A percentile compares a stretch with the other conserved stretches of the same genome.
phyloP scores from a whole-genome alignment of 1,140 invertebrate genomes.

The Caenorhabditis brenneri region DNA sequence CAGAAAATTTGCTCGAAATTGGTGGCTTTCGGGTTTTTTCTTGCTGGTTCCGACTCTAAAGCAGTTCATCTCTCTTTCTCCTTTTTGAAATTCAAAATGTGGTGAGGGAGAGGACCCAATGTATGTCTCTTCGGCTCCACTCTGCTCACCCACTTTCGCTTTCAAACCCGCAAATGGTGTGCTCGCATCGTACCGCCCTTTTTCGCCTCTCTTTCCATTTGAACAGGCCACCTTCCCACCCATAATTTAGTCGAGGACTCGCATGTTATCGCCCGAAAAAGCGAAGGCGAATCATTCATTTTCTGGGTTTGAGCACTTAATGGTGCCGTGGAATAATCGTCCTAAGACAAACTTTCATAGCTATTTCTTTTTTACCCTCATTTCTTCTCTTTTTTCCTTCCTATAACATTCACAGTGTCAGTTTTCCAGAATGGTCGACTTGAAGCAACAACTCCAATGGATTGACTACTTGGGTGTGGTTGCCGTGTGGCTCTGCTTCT shows the following conservation, averaged over 20 bases:
- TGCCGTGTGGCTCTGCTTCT: constrained; percentile 68
- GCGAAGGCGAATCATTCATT: no score
- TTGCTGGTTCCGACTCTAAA: not conserved
- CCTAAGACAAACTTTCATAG: no score
- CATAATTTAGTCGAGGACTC: not conserved
- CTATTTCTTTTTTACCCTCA: not conserved
- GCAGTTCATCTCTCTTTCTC: not conserved
- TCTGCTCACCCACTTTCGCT: not conserved
- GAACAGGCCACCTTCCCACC: not conserved
- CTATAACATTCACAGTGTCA: not conserved
- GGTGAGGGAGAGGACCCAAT: no score
- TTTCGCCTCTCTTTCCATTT: not conserved
- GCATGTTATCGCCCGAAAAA: no score
- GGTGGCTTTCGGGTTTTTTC: not conserved
- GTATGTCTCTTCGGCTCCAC: not conserved
- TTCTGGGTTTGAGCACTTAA: no score
- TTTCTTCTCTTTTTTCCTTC: not conserved
- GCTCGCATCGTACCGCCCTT: not conserved
- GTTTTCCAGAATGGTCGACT: constrained; percentile 56
- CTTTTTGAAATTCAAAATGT: constrained; percentile 16
- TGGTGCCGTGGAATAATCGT: no score
- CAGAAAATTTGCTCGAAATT: constrained; percentile 26
- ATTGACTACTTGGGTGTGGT: constrained; percentile 69
- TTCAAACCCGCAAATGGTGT: constrained; percentile 1
- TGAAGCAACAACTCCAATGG: constrained; percentile 62